phyloP scores from a whole-genome alignment of 2,888 invertebrate genomes.

The Uloborus plumipes region DNA sequence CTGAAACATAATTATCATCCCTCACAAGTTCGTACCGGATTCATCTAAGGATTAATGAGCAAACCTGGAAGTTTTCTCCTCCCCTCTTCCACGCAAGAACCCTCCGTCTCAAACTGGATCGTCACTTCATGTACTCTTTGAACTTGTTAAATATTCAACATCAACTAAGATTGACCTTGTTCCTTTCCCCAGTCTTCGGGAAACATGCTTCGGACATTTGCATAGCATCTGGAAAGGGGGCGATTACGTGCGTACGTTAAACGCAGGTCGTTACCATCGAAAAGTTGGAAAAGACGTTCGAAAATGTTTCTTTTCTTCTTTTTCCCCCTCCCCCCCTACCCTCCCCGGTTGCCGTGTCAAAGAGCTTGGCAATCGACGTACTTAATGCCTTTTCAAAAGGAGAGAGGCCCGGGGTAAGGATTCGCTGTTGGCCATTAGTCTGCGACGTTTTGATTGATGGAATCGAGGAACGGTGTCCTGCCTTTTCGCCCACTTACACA shows the following conservation, averaged over 20 bases:
- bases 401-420: conserved; percentile 25
- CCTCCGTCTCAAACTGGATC: no score
- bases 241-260: conserved; percentile 23
- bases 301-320: conserved; percentile 16
- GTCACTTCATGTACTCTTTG: background rate
- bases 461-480: conserved; percentile 49
- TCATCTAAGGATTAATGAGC: no score
- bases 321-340: conserved; percentile 4
- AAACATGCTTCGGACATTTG: conserved; percentile 48
- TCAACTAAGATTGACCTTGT: conserved; percentile 20
- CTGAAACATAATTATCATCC: no score
- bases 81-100: no score
- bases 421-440: conserved; percentile 57
- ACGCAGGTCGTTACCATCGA: conserved; percentile 26
- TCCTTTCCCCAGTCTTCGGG: conserved; percentile 14
- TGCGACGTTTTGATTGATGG: conserved; percentile 52
- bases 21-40: no score
- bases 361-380: conserved; percentile 38
- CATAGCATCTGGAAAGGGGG: conserved; percentile 32
- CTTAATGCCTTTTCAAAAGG: conserved; percentile 61
- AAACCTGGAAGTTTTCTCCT: no score
- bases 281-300: conserved; percentile 17
- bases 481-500: conserved; percentile 59
- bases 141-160: conserved; percentile 24
- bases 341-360: conserved; percentile 24